Evolutionary conservation across 2,113 vertebrate genomes (phyloP), one percentile per base, ranked within the genome.

Genomic region (Kryptolebias marmoratus): DNA sequence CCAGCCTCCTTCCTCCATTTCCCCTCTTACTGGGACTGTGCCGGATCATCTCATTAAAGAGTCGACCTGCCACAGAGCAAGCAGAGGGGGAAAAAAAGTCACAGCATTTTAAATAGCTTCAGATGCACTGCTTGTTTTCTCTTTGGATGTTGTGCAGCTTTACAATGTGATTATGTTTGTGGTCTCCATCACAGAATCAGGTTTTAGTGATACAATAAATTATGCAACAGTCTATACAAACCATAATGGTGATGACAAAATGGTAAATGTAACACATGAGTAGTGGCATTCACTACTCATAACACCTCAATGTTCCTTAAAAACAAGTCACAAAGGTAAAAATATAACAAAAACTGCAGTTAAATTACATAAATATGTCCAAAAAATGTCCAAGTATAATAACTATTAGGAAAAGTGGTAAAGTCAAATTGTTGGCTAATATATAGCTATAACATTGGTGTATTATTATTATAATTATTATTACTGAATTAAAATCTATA

Each of bases 1-100:
- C 10, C 82, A 11, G 58, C 83, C 30, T 54, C 79, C 30, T 81
- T 88, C 59, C 60, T 87, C 63, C 55, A 78, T 31, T 39, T 77
- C 30, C 50, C 79, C 13, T 78, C 83, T 13, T 88, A 71, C 74
- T 90, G 90, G 81, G 90, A 92, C 18, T 85, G 64, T 78, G 71
- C 73, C 22, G 63, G 70, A 13, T 58, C 79, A 28, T 69, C 59
- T 56, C 57, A 86, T 16, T 82, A 86, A 2, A 81, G 68, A 60
- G 4, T n/a, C 36, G 32, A 66, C 14, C 61, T 77, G 44, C 50
- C 31, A n/a, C 72, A 84, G 18, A 42, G 22, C 61, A 53, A 48
- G 27, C 65, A 22, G 64, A 56, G 3, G 64, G 53, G 3, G 66
- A 53, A 4, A 16, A 28, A 58, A 65, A 45, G 31, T 27, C 6